Conservation (phyloP, 1,140 invertebrate genomes). For the Lamellibrachia luymesi region DNA sequence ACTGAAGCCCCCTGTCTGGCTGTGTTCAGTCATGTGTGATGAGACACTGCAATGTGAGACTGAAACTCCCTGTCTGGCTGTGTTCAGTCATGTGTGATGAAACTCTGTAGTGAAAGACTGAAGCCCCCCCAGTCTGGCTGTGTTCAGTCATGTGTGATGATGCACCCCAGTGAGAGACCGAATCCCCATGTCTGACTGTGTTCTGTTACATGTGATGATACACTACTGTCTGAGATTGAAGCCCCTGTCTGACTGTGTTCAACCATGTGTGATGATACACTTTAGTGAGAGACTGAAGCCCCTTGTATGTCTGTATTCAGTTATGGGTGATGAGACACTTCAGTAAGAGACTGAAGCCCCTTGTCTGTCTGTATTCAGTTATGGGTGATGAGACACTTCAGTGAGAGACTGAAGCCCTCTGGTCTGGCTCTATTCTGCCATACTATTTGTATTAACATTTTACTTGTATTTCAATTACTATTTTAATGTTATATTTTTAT, state of each 20-base stretch:
- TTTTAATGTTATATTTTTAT: too few species aligned
- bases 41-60: neutral
- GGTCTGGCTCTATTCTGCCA: neutral
- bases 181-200: neutral
- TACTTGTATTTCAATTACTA: too few species aligned
- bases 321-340: neutral
- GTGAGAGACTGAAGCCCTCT: neutral
- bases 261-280: neutral
- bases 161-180: neutral
- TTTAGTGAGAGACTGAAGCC: neutral
- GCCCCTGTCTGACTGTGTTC: neutral
- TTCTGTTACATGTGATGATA: neutral
- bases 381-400: neutral
- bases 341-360: neutral
- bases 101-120: neutral
- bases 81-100: neutral
- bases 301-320: neutral
- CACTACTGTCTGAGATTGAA: neutral
- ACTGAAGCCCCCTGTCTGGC: too few species aligned
- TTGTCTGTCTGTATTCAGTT: neutral
- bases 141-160: neutral
- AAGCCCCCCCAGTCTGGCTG: neutral
- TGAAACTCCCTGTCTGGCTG: neutral
- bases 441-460: neutral
- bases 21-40: too few species aligned